Evolutionary conservation across 2,888 invertebrate genomes (phyloP).

Genomic region (Apotomis betuletana): DNA sequence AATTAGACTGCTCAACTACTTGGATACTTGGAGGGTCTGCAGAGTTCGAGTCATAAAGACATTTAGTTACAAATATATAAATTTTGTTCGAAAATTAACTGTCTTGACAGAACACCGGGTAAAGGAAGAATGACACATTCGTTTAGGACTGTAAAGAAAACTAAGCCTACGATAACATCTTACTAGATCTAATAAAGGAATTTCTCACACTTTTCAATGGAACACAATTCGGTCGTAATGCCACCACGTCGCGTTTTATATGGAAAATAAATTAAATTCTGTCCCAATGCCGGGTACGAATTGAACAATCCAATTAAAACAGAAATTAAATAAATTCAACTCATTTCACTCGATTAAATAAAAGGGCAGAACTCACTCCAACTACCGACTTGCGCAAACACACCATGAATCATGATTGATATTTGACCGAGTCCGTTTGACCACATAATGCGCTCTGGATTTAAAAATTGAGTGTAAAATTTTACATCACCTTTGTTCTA

Average conservation of each 20-base stretch:
- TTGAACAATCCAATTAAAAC: conserved; percentile 26
- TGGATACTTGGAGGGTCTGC: too few relatives aligned
- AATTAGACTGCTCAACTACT: too few relatives aligned
- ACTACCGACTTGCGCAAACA: conserved; percentile 6
- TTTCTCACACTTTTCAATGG: not conserved
- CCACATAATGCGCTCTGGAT: not conserved
- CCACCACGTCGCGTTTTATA: not conserved
- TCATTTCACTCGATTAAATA: conserved; percentile 16
- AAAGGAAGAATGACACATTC: too few relatives aligned
- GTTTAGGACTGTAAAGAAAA: too few relatives aligned
- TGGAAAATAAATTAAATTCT: conserved; percentile 19
- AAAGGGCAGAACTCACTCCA: not conserved
- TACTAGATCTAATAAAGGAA: not conserved
- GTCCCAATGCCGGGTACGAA: conserved; percentile 5
- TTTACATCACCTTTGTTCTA: conserved; percentile 2
- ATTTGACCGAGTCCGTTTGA: not conserved
- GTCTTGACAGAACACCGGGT: too few relatives aligned
- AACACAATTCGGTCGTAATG: not conserved
- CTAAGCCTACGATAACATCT: too few relatives aligned
- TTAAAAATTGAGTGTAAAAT: not conserved
- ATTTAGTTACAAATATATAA: too few relatives aligned
- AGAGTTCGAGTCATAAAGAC: too few relatives aligned
- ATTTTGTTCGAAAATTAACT: too few relatives aligned
- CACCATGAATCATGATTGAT: not conserved
- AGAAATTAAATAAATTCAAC: conserved; percentile 31